Base-by-base conservation (phyloP, 2,113 vertebrate species). In the Hippocampus barbouri region DNA sequence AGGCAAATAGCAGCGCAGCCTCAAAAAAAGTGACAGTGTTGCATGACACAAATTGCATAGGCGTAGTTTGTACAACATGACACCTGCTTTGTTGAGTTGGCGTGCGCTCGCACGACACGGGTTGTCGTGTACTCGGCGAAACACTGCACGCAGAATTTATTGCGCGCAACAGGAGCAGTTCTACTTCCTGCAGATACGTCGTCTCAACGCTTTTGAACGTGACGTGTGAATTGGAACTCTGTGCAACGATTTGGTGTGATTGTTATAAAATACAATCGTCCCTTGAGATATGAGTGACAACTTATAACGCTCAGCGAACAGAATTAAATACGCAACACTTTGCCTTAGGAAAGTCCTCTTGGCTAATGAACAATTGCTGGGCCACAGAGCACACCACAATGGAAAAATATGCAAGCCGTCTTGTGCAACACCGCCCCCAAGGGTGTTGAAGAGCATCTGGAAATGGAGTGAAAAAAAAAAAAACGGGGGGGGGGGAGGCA, bases 401-500 rank as follows among this genome's bases (percentile, higher is more conserved):
- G 40, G 51, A 59, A 20, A 47, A 14, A 23, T 71, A 65, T 72
- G 75, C 63, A 66, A 76, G 73, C 57, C 14, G 27, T 81, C 67
- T 68, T 30, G 70, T 74, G 69, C 72, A 66, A 77, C 73, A 60
- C 30, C 72, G 70, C 63, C 23, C 40, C n/a, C 63, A n/a, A 53
- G 47, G 27, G 66, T 77, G 76, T 72, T 53, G 25, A 43, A 67
- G 68, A 82, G 74, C 83, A 83, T 83, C 76, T 83, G 82, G 80
- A 83, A 82, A 74, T 71, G 73, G 79, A 83, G 84, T 68, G 34
- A 38, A 38, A 38, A 70, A 64, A 84, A 30, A 30, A 30, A 71
- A 87, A 73, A 57, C 6, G 5, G 66, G 47, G 12, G 27, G 18
- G 62, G 64, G 12, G 27, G 18, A 59, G 64, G 64, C 14, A 34